These are phyloP conservation scores for Mesembrinibis cayennensis DNA, from an alignment of 2,113 vertebrate species.

Conservation along the genomic window DNA sequence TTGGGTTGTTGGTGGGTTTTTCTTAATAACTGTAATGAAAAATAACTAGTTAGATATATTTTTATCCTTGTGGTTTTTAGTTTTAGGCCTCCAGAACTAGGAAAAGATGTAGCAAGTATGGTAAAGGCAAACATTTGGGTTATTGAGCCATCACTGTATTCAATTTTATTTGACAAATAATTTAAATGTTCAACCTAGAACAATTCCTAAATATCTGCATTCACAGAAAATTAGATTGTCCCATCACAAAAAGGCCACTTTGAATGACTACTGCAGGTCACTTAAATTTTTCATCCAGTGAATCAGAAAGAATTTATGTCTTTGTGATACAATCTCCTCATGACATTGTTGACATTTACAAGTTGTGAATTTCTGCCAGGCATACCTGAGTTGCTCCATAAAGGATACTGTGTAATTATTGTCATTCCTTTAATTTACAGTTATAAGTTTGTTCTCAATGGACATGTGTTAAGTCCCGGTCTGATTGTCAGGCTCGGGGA, in stretches of 20 bases:
- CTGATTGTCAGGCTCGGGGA: too few species aligned
- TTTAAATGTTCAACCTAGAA: neutral
- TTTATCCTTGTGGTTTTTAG: neutral
- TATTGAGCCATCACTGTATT: neutral
- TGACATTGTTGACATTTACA: neutral
- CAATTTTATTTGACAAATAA: neutral
- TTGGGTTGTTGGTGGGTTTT: neutral
- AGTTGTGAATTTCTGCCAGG: neutral
- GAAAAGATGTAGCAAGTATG: neutral
- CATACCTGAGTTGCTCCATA: neutral
- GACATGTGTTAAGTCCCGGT: too few species aligned
- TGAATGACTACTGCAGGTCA: neutral
- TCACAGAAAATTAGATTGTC: neutral
- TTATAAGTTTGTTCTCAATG: neutral
- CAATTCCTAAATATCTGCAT: neutral
- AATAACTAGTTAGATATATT: neutral
- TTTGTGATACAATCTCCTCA: neutral
- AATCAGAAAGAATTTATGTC: neutral
- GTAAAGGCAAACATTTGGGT: neutral
- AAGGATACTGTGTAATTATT: neutral
- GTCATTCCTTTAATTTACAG: neutral
- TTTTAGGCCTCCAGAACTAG: neutral
- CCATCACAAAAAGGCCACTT: neutral
- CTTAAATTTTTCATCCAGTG: neutral
- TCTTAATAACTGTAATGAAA: neutral